Evolutionary conservation across 2,113 vertebrate genomes (phyloP), one percentile per base, ranked within the genome.

Genomic region (Cavia porcellus): DNA sequence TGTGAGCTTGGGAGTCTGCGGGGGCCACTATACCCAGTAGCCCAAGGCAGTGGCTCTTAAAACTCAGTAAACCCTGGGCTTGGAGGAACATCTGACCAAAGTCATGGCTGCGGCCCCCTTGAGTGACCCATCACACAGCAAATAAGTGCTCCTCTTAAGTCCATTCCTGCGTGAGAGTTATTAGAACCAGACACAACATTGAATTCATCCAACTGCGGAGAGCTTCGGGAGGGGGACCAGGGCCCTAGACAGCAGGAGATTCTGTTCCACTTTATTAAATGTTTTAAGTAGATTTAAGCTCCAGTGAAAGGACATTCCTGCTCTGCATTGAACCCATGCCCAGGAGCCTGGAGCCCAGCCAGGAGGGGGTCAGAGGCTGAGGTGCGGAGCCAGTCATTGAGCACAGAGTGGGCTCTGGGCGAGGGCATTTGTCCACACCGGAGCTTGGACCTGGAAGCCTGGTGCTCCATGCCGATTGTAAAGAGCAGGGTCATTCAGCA

Each of bases 251-350:
- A 81, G 86, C 91, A 91, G 80, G 66, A 38, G 74, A 22, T 57
- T 80, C 91, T 97, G 72, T 64, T 85, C 30, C 28, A 86, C 85
- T 94, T 96, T 90, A 95, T 94, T 88, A 94, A 95, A 88, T n/a
- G 20, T 80, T 88, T 92, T 92, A 90, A 96, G 92, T 57, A 96
- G 96, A 96, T 95, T 96, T 87, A 92, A 91, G 72, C 86, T 57
- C 77, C 92, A 82, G 52, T 55, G 70, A 47, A 89, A 92, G 59
- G 75, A 55, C 70, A 94, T 83, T 81, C 81, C 84, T 61, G 1
- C 52, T 66, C 42, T 62, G 83, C 30, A 12, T 86, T 75, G 45
- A 94, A 19, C 32, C 61, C 12, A 6, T 0, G 3, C 11, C 47
- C 66, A 52, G 77, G 66, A 50, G 82, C 35, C 45, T 72, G 57